Base-by-base conservation (phyloP, 2,113 vertebrate genomes). In the Sinocyclocheilus maitianheensis region DNA sequence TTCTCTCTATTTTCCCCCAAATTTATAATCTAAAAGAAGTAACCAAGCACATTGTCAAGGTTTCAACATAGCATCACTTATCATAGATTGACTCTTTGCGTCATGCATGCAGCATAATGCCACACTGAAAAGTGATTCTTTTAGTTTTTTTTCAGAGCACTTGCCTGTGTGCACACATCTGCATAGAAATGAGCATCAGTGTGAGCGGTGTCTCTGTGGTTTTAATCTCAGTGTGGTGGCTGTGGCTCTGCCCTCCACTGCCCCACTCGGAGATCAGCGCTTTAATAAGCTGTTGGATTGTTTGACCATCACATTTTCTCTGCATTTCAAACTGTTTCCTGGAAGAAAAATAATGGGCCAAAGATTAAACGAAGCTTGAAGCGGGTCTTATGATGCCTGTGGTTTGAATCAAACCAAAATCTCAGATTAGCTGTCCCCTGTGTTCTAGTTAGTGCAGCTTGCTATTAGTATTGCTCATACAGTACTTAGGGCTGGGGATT, bases 231-330 rank as follows among this genome's bases (percentile, higher is more conserved):
- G 72, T 24, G 72, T 48, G 43, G 43, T 48, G 43, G 5, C 72
- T 75, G 43, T 75, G 22, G 40, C 43, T 75, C 40, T 75, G 72
- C 43, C 72, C 72, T 75, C 72, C 3, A 1, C 43, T 75, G 72
- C 40, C 43, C 72, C 22, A 11, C 72, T 75, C 72, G 24, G 43
- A 24, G 72, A 75, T 75, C 46, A 51, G 46, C 8, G 9, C 34
- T 20, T 13, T 84, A 84, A 84, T 75, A 67, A 69, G 69, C 69
- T 30, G 46, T 48, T 20, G 65, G 76, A 9, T 26, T 13, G 46
- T 65, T 80, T 43, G 71, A 34, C 51, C 65, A 81, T 74, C 34
- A 51, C 24, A 71, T 34, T 48, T 86, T 81, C 67, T 22, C 43
- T 18, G 24, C 20, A 6, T 55, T 72, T 34, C 22, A 58, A 75